phyloP scores from a whole-genome alignment of 2,113 vertebrate genomes.

The Hirundichthys speculiger region DNA sequence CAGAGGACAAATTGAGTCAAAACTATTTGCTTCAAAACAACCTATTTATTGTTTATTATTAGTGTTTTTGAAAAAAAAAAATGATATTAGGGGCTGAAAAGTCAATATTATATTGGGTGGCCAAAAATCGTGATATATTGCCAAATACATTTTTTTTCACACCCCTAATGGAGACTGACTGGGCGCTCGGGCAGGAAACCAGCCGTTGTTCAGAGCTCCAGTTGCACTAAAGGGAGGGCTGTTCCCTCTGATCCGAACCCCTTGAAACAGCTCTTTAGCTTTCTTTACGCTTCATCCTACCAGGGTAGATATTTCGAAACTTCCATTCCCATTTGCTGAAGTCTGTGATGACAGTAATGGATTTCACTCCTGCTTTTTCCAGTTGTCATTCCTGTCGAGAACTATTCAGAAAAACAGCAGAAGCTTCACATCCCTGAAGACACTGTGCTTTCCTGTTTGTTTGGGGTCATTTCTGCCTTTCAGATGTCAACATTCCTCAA shows the following conservation, averaged over 20 bases:
- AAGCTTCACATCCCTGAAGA: no score
- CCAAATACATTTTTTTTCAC: no score
- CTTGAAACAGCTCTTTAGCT: background rate
- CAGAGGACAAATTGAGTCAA: no score
- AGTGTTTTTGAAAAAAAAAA: no score
- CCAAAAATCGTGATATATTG: no score
- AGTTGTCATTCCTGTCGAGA: background rate
- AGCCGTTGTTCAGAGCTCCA: conserved; percentile 43
- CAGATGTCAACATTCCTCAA: background rate
- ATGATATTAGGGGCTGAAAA: no score
- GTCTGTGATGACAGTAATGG: background rate
- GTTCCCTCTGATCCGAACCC: conserved; percentile 22
- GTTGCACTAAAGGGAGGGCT: conserved; percentile 30
- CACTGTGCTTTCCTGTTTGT: background rate
- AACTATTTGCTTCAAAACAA: no score
- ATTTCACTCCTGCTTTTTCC: background rate
- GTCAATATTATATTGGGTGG: no score
- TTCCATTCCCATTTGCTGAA: background rate
- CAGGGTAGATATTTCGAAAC: background rate
- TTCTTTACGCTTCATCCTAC: conserved; percentile 6
- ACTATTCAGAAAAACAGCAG: background rate
- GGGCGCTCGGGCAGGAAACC: conserved; percentile 38
- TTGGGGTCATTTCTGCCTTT: background rate
- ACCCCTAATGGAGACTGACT: no score
- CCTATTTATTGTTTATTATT: no score